Percentiles rank a stretch among this genome's conserved stretches.
phyloP scores from a whole-genome alignment of 2,113 vertebrate genomes.

The Etia nguti region DNA sequence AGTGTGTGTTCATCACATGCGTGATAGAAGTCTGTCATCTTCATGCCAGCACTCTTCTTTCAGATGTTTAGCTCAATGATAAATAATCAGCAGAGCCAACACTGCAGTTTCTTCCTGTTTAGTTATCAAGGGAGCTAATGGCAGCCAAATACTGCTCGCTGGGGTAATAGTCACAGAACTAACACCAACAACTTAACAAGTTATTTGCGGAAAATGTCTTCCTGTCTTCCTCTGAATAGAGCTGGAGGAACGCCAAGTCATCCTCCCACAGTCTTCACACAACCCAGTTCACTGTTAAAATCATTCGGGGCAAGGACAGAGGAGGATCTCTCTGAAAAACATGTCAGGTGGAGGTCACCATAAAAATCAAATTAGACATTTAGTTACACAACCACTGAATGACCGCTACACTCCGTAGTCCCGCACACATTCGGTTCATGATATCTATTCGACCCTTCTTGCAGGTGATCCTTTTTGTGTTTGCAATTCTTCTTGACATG shows the following conservation, averaged over 20 bases:
- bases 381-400: constrained; percentile 5
- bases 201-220: constrained; percentile 31
- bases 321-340: constrained; percentile 10
- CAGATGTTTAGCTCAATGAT: neutral
- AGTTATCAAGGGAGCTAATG: neutral
- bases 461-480: neutral
- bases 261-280: constrained; percentile 32
- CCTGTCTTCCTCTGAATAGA: constrained; percentile 13
- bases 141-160: neutral
- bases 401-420: constrained; percentile 1
- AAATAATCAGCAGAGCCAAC: neutral
- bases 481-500: neutral
- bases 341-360: constrained; percentile 1
- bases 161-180: neutral
- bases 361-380: constrained; percentile 20
- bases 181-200: neutral
- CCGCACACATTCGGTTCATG: neutral
- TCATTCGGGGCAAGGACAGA: neutral
- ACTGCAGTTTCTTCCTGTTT: neutral
- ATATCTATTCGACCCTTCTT: constrained; percentile 16
- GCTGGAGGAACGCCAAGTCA: constrained; percentile 2
- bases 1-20: neutral
- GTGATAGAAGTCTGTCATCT: neutral
- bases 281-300: constrained; percentile 23
- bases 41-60: neutral